Percentiles rank a stretch among this genome's conserved stretches.
phyloP scores from a whole-genome alignment of 2,113 vertebrate species.

The Entosphenus tridentatus region DNA sequence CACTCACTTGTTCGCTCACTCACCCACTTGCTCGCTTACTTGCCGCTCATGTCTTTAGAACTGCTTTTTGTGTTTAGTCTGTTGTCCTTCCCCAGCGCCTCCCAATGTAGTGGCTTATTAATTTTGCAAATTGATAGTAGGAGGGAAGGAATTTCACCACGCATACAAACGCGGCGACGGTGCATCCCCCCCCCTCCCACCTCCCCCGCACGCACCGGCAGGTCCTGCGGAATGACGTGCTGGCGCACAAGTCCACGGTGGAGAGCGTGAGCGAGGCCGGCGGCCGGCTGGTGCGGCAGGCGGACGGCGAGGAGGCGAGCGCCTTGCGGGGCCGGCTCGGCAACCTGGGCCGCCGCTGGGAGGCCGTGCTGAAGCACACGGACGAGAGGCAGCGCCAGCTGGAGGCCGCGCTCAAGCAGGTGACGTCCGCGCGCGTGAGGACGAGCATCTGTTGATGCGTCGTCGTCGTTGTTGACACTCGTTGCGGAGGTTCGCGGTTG shows the following conservation, averaged over 20 bases:
- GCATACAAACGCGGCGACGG: no score
- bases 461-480: no score
- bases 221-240: slow-evolving; percentile 2
- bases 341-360: slow-evolving; percentile 62
- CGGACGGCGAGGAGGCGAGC: slow-evolving; percentile 17
- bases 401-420: slow-evolving; percentile 70
- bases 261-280: slow-evolving; percentile 2
- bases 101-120: no score
- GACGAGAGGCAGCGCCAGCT: slow-evolving; percentile 76
- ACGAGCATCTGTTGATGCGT: no score
- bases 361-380: slow-evolving; percentile 63
- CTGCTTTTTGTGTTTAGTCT: neutral
- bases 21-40: no score
- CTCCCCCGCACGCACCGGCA: neutral
- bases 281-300: neutral
- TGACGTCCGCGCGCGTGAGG: slow-evolving; percentile 12
- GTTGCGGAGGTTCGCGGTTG: no score
- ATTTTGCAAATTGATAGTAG: no score
- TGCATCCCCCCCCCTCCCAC: no score
- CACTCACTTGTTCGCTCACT: no score
- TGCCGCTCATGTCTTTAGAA: neutral
- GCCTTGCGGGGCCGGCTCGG: slow-evolving; percentile 64
- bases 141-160: no score
- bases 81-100: neutral
- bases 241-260: neutral